A percentile compares a stretch with the other conserved stretches of the same genome.
Conservation (phyloP, 2,113 vertebrate species). For the Seriola aureovittata region DNA sequence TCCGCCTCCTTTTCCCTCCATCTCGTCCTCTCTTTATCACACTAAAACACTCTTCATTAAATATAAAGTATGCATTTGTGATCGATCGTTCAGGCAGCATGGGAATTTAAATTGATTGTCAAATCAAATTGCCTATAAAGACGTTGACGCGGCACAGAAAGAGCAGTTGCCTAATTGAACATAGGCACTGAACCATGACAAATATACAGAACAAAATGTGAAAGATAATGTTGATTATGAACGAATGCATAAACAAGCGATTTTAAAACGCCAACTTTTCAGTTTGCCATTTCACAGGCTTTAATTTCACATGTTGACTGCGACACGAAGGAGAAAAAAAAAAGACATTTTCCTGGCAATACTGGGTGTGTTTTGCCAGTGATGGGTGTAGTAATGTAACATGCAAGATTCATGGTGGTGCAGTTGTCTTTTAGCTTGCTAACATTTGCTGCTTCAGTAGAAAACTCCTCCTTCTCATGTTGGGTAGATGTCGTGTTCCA, state of each 20-base stretch:
- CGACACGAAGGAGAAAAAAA: background rate
- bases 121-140: constrained; percentile 54
- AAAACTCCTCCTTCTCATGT: background rate
- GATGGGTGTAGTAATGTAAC: background rate
- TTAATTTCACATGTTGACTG: background rate
- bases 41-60: constrained; percentile 49
- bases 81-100: constrained; percentile 40
- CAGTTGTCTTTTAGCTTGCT: background rate
- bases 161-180: constrained; percentile 32
- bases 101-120: constrained; percentile 51
- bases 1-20: background rate
- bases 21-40: background rate
- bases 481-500: background rate
- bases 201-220: background rate
- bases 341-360: background rate
- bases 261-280: background rate
- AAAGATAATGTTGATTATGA: constrained; percentile 23
- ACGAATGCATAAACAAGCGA: background rate
- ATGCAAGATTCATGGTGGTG: background rate
- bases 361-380: too few relatives aligned
- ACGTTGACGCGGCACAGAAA: constrained; percentile 18
- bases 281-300: background rate
- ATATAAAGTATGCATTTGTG: constrained; percentile 52
- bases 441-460: background rate
- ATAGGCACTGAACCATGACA: background rate